Conservation (phyloP, 2,113 vertebrate species). For the Microtus richardsoni region DNA sequence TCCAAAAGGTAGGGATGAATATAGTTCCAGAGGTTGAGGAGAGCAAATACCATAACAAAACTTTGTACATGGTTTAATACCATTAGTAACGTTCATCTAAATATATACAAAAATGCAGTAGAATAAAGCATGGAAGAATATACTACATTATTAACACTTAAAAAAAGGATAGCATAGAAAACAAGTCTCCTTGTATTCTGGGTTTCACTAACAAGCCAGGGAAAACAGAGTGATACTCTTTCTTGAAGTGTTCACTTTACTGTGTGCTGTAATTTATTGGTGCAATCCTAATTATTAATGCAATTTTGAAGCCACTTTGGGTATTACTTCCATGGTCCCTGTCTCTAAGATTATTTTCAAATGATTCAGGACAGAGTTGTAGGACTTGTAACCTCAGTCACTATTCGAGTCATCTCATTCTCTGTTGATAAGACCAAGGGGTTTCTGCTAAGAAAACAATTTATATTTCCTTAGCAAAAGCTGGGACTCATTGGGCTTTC, state of each 20-base stretch:
- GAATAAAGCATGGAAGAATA: not conserved
- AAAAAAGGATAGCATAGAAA: not conserved
- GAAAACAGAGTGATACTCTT: not conserved
- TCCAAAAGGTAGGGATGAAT: not conserved
- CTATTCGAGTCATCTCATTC: conserved; percentile 69
- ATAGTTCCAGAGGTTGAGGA: not conserved
- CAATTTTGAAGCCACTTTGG: conserved; percentile 17
- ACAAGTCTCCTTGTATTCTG: not conserved
- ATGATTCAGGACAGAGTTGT: conserved; percentile 66
- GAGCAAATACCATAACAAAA: not conserved
- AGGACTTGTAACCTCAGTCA: conserved; percentile 67
- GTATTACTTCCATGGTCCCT: not conserved
- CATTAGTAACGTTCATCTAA: not conserved
- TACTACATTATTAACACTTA: not conserved
- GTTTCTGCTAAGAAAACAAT: conserved; percentile 71
- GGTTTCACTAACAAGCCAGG: not conserved
- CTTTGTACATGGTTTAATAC: not conserved
- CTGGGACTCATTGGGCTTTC: conserved; percentile 38
- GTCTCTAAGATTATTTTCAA: conserved; percentile 49
- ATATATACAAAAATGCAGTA: not conserved
- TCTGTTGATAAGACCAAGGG: conserved; percentile 70
- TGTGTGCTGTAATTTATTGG: conserved; percentile 6
- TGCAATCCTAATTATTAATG: conserved; percentile 1
- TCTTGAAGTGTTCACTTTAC: not conserved
- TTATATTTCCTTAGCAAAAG: conserved; percentile 73